Percentiles rank a stretch among this genome's conserved stretches.
phyloP scores from a whole-genome alignment of 2,113 vertebrate species.

The Spilogale gracilis region DNA sequence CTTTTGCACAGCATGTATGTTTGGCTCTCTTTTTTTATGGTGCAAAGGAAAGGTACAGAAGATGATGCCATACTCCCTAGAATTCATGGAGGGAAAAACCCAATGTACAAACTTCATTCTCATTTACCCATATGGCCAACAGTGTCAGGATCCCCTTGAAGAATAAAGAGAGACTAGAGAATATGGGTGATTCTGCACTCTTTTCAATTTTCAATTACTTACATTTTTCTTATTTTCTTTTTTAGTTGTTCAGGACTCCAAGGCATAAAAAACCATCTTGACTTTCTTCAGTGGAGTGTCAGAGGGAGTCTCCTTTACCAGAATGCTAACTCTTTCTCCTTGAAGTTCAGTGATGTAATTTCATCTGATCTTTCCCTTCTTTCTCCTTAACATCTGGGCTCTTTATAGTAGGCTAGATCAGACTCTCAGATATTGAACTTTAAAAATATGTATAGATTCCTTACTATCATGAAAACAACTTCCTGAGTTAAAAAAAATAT shows the following conservation, averaged over 20 bases:
- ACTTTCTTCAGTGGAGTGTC: slow-evolving; percentile 61
- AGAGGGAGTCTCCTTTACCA: background rate
- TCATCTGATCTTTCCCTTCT: slow-evolving; percentile 19
- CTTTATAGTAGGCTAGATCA: slow-evolving; percentile 9
- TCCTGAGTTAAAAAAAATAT: background rate
- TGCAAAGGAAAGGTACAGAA: background rate
- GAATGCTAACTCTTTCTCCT: background rate
- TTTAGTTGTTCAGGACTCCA: background rate
- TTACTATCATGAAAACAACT: background rate
- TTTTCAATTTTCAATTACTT: slow-evolving; percentile 20
- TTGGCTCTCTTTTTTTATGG: background rate
- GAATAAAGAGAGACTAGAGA: background rate
- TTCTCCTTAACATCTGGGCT: slow-evolving; percentile 27
- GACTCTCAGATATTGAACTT: background rate
- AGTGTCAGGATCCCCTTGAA: background rate
- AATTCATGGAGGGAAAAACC: background rate
- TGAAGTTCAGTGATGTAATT: background rate
- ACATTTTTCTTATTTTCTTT: background rate
- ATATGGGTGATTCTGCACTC: background rate
- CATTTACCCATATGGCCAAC: background rate
- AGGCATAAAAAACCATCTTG: slow-evolving; percentile 53
- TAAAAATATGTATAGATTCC: slow-evolving; percentile 1
- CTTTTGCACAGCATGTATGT: background rate
- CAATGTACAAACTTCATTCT: background rate
- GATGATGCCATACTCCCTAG: background rate